Conservation (phyloP, 2,113 vertebrate species). For the Labrus mixtus region DNA sequence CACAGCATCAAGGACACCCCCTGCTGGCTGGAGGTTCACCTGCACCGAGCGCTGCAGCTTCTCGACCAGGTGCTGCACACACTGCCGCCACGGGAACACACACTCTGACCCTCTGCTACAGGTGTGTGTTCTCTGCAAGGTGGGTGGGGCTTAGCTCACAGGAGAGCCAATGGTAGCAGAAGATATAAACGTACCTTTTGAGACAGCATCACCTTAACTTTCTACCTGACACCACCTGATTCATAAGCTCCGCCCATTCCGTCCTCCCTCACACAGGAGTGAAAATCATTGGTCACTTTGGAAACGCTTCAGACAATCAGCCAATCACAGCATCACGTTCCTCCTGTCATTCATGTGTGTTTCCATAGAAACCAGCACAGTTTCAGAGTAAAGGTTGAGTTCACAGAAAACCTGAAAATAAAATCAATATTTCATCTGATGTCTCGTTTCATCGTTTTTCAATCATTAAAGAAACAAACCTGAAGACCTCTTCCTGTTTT, state of each 20-base stretch:
- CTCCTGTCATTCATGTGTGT: slow-evolving; percentile 13
- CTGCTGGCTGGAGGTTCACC: slow-evolving; percentile 88
- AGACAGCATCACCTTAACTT: too few relatives aligned
- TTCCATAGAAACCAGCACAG: slow-evolving; percentile 22
- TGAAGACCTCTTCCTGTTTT: too few relatives aligned
- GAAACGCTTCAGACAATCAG: slow-evolving; percentile 33
- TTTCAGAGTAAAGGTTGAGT: too few relatives aligned
- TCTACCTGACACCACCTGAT: not conserved
- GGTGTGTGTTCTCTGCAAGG: not conserved
- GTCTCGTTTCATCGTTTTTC: too few relatives aligned
- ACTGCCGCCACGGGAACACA: slow-evolving; percentile 80
- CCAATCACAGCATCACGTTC: not conserved
- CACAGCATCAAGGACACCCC: slow-evolving; percentile 88
- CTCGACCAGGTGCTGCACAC: slow-evolving; percentile 87
- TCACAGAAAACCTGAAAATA: too few relatives aligned
- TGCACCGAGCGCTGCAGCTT: slow-evolving; percentile 86
- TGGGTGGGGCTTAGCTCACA: not conserved
- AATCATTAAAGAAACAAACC: too few relatives aligned
- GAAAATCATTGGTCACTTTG: slow-evolving; percentile 8
- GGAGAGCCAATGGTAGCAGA: not conserved
- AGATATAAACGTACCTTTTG: not conserved
- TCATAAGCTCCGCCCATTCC: not conserved
- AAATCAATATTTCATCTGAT: too few relatives aligned
- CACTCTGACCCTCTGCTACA: slow-evolving; percentile 39
- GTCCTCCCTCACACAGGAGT: not conserved